These are phyloP conservation scores for Pangasius larnaudii DNA, from an alignment of 2,797 vertebrate species.

Conservation along the genomic window DNA sequence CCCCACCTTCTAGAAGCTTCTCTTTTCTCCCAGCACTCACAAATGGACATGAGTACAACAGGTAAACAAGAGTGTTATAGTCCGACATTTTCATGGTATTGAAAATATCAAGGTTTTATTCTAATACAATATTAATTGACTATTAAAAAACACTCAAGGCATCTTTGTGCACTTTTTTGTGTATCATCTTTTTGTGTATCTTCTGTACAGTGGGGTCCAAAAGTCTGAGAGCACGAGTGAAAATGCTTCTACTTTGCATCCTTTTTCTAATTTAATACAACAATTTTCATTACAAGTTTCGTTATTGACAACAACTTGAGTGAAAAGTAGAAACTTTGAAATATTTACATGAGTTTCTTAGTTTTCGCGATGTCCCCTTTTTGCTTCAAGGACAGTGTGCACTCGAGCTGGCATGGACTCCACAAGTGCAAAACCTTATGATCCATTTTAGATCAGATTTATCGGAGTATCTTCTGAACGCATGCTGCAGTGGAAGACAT, in stretches of 20 bases:
- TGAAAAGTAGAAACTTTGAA: background rate
- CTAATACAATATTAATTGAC: background rate
- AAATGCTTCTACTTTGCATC: too few species aligned
- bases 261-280: background rate
- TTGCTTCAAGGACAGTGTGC: background rate
- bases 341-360: background rate
- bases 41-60: background rate
- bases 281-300: background rate
- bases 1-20: background rate
- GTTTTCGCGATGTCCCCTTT: background rate
- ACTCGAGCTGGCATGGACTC: too few species aligned
- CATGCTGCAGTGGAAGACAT: background rate
- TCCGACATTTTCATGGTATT: background rate
- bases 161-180: background rate
- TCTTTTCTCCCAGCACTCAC: background rate
- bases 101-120: background rate
- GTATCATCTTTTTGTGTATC: background rate
- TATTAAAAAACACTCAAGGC: background rate
- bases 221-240: background rate
- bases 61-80: background rate
- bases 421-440: too few species aligned
- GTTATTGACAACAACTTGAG: background rate
- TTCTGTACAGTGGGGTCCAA: background rate
- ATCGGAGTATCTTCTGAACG: background rate
- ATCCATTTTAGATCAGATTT: too few species aligned